These are phyloP conservation scores for Temnothorax longispinosus DNA, from an alignment of 1,140 invertebrate species.

Conservation along the genomic window DNA sequence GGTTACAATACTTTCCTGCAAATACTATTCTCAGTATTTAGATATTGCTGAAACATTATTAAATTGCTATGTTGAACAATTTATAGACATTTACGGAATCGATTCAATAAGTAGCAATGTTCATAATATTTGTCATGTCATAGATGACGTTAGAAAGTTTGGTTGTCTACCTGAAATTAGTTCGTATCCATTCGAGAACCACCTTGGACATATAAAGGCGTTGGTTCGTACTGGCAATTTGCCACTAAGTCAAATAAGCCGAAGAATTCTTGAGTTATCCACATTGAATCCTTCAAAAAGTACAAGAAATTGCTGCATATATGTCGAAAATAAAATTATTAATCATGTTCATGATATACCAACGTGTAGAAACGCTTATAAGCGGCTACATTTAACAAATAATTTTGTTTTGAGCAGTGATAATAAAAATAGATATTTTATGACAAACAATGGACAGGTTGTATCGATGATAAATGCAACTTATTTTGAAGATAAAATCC, in stretches of 20 bases:
- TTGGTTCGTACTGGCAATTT: slow-evolving; percentile 14
- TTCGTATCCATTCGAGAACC: slow-evolving; percentile 6
- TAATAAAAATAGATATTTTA: slow-evolving; percentile 9
- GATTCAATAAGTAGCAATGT: slow-evolving; percentile 22
- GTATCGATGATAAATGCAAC: slow-evolving; percentile 17
- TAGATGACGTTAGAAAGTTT: slow-evolving; percentile 20
- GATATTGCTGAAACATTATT: neutral
- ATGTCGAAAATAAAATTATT: slow-evolving; percentile 5
- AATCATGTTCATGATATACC: neutral
- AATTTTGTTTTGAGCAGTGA: slow-evolving; percentile 8
- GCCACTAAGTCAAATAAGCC: slow-evolving; percentile 15
- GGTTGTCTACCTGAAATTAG: neutral
- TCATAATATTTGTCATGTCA: slow-evolving; percentile 10
- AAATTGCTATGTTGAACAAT: neutral
- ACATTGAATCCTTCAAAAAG: neutral
- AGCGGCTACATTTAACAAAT: neutral
- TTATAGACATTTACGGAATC: slow-evolving; percentile 21
- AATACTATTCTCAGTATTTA: slow-evolving; percentile 10
- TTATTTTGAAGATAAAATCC: neutral
- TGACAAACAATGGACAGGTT: neutral
- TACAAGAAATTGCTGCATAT: neutral
- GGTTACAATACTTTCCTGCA: slow-evolving; percentile 17
- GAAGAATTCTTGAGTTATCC: neutral
- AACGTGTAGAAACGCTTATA: neutral
- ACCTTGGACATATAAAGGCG: neutral